Evolutionary conservation across 2,113 vertebrate species (phyloP).

Genomic region (Spheniscus mendiculus): DNA sequence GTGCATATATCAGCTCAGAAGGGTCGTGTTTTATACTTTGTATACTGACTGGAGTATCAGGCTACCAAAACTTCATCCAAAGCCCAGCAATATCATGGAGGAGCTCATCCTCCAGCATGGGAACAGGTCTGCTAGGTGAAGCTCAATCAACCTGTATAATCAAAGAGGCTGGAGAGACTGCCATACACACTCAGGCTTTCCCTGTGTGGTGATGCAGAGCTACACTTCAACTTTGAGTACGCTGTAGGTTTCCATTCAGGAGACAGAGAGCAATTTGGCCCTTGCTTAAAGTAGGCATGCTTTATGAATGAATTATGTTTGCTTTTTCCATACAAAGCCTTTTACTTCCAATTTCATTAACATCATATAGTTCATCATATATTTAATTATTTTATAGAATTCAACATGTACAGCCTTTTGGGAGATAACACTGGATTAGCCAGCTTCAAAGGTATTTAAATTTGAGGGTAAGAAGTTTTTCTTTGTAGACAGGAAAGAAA

Average conservation of each 20-base stretch:
- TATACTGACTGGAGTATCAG: neutral
- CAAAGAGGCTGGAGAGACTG: neutral
- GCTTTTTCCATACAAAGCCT: neutral
- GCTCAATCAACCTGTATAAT: neutral
- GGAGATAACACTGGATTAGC: neutral
- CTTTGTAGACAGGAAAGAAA: neutral
- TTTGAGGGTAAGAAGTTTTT: neutral
- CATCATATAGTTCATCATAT: neutral
- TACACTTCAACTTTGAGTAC: accelerated
- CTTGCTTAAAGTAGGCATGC: neutral
- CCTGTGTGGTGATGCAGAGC: neutral
- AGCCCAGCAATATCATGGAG: neutral
- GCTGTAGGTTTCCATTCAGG: neutral
- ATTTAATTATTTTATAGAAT: neutral
- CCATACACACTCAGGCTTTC: accelerated
- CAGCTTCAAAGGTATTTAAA: neutral
- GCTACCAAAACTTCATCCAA: neutral
- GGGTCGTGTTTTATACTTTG: neutral
- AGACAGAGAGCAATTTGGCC: neutral
- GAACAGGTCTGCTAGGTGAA: accelerated
- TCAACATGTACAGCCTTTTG: neutral
- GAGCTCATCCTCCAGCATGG: accelerated
- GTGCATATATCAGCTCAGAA: neutral
- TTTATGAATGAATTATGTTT: neutral
- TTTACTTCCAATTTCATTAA: neutral